Conservation (phyloP, 2,113 vertebrate species). For the Cephalopterus ornatus region DNA sequence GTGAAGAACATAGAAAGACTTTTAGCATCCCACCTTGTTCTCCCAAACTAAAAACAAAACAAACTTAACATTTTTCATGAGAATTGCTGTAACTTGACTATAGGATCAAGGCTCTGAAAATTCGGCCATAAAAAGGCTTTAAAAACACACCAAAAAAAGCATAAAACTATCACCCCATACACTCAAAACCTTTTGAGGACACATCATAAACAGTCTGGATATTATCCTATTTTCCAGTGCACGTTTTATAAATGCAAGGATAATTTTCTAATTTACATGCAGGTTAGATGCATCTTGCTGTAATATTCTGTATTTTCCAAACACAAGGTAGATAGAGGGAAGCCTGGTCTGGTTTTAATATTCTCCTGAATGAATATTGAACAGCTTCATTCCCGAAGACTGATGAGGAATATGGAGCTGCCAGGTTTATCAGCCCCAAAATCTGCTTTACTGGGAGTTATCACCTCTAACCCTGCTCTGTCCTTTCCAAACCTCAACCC, state of each 20-base stretch:
- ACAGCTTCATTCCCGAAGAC: neutral
- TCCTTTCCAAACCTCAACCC: neutral
- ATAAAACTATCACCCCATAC: fast-evolving
- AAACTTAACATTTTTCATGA: neutral
- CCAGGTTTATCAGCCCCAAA: neutral
- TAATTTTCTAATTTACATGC: neutral
- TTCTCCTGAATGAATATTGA: neutral
- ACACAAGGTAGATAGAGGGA: neutral
- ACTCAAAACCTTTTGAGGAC: neutral
- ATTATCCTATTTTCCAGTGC: neutral
- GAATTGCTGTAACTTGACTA: neutral
- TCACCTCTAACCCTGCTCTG: neutral
- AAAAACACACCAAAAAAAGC: neutral
- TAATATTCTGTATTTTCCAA: neutral
- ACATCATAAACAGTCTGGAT: neutral
- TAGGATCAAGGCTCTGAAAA: neutral
- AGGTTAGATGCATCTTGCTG: neutral
- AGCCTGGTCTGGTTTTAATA: neutral
- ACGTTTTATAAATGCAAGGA: neutral
- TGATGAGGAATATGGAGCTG: neutral
- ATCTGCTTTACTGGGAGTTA: neutral
- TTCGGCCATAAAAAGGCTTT: neutral
- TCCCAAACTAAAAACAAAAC: neutral
- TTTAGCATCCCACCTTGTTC: neutral
- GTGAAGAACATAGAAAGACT: neutral